A percentile compares a stretch with the other conserved stretches of the same genome.
These are phyloP conservation scores for Drosophila infuscata DNA, from an alignment of 2,888 invertebrate species.

Conservation along the genomic window DNA sequence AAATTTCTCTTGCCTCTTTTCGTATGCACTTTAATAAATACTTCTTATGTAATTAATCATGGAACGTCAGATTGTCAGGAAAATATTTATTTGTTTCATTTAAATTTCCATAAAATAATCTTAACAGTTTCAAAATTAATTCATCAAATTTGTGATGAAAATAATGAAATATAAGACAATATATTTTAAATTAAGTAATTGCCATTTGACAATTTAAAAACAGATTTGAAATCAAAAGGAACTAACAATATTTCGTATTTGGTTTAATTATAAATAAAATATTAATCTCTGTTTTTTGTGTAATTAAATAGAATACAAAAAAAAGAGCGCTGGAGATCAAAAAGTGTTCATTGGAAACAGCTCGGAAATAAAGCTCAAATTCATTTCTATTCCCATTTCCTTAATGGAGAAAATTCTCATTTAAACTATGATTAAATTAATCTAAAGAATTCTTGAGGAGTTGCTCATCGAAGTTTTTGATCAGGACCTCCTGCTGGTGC, in stretches of 20 bases:
- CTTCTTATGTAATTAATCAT: neutral
- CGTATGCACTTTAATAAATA: neutral
- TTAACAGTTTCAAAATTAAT: neutral
- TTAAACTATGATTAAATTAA: neutral
- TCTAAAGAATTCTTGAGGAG: slow-evolving; percentile 1
- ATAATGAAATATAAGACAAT: neutral
- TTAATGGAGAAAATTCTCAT: neutral
- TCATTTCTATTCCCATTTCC: neutral
- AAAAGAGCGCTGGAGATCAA: slow-evolving; percentile 18
- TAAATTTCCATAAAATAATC: too few species aligned
- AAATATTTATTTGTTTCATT: too few species aligned
- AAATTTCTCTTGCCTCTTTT: neutral
- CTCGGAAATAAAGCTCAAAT: slow-evolving; percentile 9
- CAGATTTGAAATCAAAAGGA: neutral
- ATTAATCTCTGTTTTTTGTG: neutral
- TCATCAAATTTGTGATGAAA: neutral
- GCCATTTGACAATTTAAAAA: neutral
- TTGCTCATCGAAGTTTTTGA: slow-evolving; percentile 6
- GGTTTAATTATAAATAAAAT: slow-evolving; percentile 13
- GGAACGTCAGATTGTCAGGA: neutral
- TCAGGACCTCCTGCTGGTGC: slow-evolving; percentile 45
- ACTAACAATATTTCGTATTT: neutral
- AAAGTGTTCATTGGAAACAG: slow-evolving; percentile 1
- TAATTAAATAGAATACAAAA: neutral
- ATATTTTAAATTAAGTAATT: neutral